A percentile compares a stretch with the other conserved stretches of the same genome.
phyloP scores from a whole-genome alignment of 2,888 invertebrate species.

The Catotricha subobsoleta region DNA sequence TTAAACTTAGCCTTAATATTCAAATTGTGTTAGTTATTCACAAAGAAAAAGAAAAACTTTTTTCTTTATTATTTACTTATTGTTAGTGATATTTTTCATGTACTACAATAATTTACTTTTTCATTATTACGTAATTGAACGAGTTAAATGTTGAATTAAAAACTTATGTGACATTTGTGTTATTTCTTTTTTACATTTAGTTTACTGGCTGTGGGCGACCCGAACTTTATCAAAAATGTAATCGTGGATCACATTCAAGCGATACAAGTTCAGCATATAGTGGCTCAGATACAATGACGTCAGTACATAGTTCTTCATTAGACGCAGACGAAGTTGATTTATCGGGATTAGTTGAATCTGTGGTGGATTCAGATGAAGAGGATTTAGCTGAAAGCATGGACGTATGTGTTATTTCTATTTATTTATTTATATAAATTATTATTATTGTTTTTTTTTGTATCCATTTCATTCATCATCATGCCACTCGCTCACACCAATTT shows the following conservation, averaged over 20 bases:
- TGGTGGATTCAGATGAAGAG: constrained; percentile 88
- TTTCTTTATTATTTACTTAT: too few species aligned
- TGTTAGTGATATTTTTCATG: too few species aligned
- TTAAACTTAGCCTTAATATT: too few species aligned
- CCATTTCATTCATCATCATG: not conserved
- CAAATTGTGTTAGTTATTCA: not conserved
- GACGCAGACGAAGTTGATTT: constrained; percentile 76
- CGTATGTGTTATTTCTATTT: constrained; percentile 30
- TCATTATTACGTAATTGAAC: too few species aligned
- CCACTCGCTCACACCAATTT: not conserved
- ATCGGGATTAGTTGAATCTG: constrained; percentile 84
- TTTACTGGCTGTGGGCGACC: constrained; percentile 28
- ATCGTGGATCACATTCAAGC: constrained; percentile 69
- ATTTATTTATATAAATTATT: not conserved
- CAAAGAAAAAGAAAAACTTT: too few species aligned
- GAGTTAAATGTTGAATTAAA: too few species aligned
- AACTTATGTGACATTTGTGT: too few species aligned
- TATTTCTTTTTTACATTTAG: not conserved
- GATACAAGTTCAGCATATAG: constrained; percentile 94
- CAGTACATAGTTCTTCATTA: constrained; percentile 69
- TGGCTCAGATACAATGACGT: constrained; percentile 91
- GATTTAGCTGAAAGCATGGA: constrained; percentile 83
- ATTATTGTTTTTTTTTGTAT: not conserved
- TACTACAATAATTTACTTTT: too few species aligned
- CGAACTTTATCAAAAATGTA: constrained; percentile 69